Conservation (phyloP, 2,797 vertebrate species). For the Austrolebias charrua region DNA sequence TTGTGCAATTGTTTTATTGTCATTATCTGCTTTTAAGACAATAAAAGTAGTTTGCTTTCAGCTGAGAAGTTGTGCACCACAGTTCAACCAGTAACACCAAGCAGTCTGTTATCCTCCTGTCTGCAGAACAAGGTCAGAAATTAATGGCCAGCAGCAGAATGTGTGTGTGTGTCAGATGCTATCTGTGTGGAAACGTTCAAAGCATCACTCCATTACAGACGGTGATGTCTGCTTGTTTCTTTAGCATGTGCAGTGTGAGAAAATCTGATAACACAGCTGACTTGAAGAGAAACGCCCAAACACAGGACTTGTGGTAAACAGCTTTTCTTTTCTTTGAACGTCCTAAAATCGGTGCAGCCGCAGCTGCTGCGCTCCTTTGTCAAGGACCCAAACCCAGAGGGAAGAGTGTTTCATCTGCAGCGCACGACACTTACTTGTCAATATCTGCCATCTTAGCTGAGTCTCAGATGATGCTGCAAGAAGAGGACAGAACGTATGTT, state of each 20-base stretch:
- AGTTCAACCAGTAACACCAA: background rate
- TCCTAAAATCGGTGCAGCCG: background rate
- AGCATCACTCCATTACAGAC: too few relatives aligned
- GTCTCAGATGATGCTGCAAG: conserved; percentile 76
- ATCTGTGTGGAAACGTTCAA: background rate
- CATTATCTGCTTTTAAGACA: too few relatives aligned
- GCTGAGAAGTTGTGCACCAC: conserved; percentile 23
- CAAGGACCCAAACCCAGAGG: background rate
- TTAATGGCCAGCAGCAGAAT: conserved; percentile 19
- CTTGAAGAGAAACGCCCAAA: too few relatives aligned
- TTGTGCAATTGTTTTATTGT: too few relatives aligned
- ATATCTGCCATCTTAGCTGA: conserved; percentile 91
- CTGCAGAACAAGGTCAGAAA: conserved; percentile 22
- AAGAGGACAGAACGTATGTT: conserved; percentile 31
- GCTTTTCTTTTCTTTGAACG: background rate
- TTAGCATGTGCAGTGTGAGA: too few relatives aligned
- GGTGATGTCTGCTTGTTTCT: too few relatives aligned
- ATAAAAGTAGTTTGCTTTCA: background rate
- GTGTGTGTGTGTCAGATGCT: too few relatives aligned
- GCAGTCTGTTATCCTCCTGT: conserved; percentile 5
- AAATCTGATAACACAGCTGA: too few relatives aligned
- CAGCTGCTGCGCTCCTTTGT: background rate
- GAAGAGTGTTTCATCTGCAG: background rate
- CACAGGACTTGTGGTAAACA: too few relatives aligned
- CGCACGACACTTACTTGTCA: conserved; percentile 90